Percentiles rank a stretch among this genome's conserved stretches.
Evolutionary conservation across 2,888 invertebrate species (phyloP).

Genomic region (Steromphala cineraria): DNA sequence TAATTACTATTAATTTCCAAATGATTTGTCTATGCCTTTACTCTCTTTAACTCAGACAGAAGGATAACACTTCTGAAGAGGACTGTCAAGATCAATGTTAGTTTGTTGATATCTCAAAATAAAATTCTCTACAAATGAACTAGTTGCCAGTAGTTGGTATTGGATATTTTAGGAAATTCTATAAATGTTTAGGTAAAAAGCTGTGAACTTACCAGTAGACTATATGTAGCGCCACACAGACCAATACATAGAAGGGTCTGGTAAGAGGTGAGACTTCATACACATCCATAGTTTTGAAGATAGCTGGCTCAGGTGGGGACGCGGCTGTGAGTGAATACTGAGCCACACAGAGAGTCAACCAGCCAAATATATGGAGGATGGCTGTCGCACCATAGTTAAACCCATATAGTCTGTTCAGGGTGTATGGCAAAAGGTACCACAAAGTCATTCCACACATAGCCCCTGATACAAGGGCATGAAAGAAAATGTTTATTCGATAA

Average conservation of each 20-base stretch:
- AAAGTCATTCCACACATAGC: conserved; percentile 62
- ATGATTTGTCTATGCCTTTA: too few species aligned
- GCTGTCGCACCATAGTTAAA: conserved; percentile 63
- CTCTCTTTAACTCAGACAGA: too few species aligned
- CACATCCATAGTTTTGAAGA: conserved; percentile 67
- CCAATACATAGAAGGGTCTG: conserved; percentile 68
- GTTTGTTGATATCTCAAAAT: too few species aligned
- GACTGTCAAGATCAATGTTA: too few species aligned
- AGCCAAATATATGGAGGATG: conserved; percentile 66
- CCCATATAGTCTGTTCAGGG: conserved; percentile 61
- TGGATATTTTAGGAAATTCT: too few species aligned
- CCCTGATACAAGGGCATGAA: conserved; percentile 65
- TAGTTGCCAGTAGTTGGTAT: too few species aligned
- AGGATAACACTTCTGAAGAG: too few species aligned
- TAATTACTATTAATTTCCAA: too few species aligned
- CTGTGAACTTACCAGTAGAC: conserved; percentile 59
- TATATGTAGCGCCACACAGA: conserved; percentile 64
- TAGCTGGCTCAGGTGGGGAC: conserved; percentile 71
- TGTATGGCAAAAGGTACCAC: conserved; percentile 67
- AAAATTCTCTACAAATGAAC: too few species aligned
- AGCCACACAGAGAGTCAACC: conserved; percentile 68
- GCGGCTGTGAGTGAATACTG: conserved; percentile 69
- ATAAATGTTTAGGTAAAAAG: too few species aligned
- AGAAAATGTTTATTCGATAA: conserved; percentile 63
- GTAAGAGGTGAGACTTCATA: conserved; percentile 66